A percentile compares a stretch with the other conserved stretches of the same genome.
phyloP scores from a whole-genome alignment of 2,113 vertebrate genomes.

The Oreotragus oreotragus region DNA sequence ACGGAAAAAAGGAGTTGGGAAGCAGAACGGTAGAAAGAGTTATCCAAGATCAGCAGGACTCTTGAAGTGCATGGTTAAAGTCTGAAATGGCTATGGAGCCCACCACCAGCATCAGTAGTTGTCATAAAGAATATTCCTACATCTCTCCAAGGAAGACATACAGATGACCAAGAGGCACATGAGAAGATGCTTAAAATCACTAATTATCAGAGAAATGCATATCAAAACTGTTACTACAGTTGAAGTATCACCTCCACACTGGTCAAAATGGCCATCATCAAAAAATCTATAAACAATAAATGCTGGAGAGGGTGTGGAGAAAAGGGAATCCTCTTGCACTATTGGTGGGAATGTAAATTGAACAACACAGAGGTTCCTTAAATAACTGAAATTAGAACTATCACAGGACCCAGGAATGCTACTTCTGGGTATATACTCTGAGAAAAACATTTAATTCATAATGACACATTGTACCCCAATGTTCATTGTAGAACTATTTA shows the following conservation, averaged over 20 bases:
- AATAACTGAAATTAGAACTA: background rate
- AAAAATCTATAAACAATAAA: background rate
- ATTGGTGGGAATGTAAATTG: background rate
- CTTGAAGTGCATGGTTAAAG: background rate
- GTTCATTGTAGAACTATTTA: background rate
- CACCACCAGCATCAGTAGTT: background rate
- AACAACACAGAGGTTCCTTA: background rate
- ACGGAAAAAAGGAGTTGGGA: background rate
- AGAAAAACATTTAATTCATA: background rate
- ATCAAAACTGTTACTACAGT: background rate
- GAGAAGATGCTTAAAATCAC: background rate
- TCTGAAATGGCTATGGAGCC: background rate
- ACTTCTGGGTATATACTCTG: background rate
- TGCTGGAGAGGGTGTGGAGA: background rate
- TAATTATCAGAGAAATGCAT: background rate
- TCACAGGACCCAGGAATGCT: background rate
- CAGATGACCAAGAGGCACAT: background rate
- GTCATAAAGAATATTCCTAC: background rate
- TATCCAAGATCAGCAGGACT: background rate
- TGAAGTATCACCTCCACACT: background rate
- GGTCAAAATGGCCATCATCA: background rate
- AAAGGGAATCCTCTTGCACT: background rate
- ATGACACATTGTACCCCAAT: background rate
- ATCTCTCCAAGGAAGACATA: background rate
- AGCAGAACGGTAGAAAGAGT: background rate